A percentile compares a stretch with the other conserved stretches of the same genome.
phyloP scores from a whole-genome alignment of 2,113 vertebrate species.

The Hassar affinis region DNA sequence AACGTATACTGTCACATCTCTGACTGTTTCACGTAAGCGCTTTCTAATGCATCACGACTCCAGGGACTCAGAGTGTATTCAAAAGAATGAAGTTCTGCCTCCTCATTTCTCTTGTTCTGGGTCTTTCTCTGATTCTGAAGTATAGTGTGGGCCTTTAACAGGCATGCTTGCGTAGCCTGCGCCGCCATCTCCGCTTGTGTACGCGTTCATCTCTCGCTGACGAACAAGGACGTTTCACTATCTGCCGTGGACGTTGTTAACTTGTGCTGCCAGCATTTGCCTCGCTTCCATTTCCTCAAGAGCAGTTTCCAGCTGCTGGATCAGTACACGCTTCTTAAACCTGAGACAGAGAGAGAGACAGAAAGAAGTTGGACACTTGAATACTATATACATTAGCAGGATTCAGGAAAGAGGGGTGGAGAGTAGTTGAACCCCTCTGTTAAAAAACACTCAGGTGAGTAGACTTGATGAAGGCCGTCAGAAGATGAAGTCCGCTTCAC shows the following conservation, averaged over 20 bases:
- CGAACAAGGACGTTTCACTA: conserved; percentile 65
- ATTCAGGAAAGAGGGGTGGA: background rate
- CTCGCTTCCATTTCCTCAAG: conserved; percentile 81
- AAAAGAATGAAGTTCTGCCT: conserved; percentile 1
- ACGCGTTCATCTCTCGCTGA: background rate
- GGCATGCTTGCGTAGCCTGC: background rate
- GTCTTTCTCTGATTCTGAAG: conserved; percentile 18
- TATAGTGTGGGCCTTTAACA: conserved; percentile 20
- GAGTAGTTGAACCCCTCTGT: background rate
- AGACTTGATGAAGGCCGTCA: background rate
- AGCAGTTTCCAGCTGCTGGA: conserved; percentile 91
- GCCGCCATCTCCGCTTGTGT: background rate
- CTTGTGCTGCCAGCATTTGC: conserved; percentile 67
- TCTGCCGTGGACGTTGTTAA: conserved; percentile 81
- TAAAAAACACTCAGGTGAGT: background rate
- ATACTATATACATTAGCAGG: background rate
- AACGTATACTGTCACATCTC: background rate
- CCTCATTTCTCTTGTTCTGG: conserved; percentile 31
- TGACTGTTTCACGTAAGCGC: background rate
- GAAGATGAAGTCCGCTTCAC: background rate
- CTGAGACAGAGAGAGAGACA: conserved; percentile 63
- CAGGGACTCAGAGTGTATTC: background rate
- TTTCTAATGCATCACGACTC: conserved; percentile 15
- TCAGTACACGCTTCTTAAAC: conserved; percentile 98
- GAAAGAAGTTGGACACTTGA: background rate